Base-by-base conservation (phyloP, 2,888 invertebrate species). In the Agrotis clavis region DNA sequence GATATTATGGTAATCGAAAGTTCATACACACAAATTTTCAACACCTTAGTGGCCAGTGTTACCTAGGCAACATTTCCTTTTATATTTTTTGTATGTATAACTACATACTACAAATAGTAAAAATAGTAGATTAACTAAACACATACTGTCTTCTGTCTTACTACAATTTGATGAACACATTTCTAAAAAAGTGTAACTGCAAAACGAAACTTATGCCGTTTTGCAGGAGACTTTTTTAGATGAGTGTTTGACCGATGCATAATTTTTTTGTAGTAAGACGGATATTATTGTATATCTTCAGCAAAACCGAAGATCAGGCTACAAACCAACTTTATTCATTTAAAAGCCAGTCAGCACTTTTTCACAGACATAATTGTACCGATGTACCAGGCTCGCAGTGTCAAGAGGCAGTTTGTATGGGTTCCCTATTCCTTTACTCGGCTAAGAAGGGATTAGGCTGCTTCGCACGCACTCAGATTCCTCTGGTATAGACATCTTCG, bases 381-480 rank as follows among this genome's bases (percentile, higher is more conserved):
- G 60, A 86, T 87, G 80, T 87, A 87, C 85, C 83, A 87, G 74
- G 81, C n/a, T 73, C 70, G 82, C 87, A 87, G 86, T 90, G 90
- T 86, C 86, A 87, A 85, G 87, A 89, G 88, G 86, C 89, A 87
- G 87, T 90, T 89, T 90, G 87, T 90, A 89, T 88, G 90, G 90
- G 90, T 86, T 87, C 89, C 84, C 90, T 89, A 92, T 93, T 91
- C 89, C 89, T 90, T 85, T 90, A 91, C 90, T 92, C 93, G 91
- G 93, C 93, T 92, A 92, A 93, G 91, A 86, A 88, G 87, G 92
- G 94, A 94, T 94, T 93, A 94, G 90, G 89, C 84, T 83, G 87
- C 90, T 91, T 91, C 90, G 89, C 89, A 93, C 93, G 92, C 92
- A 90, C 92, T 89, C 88, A 89, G 87, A 90, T 91, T 88, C 88